Base-by-base conservation (phyloP, 2,888 invertebrate genomes). In the Lithodes maja region DNA sequence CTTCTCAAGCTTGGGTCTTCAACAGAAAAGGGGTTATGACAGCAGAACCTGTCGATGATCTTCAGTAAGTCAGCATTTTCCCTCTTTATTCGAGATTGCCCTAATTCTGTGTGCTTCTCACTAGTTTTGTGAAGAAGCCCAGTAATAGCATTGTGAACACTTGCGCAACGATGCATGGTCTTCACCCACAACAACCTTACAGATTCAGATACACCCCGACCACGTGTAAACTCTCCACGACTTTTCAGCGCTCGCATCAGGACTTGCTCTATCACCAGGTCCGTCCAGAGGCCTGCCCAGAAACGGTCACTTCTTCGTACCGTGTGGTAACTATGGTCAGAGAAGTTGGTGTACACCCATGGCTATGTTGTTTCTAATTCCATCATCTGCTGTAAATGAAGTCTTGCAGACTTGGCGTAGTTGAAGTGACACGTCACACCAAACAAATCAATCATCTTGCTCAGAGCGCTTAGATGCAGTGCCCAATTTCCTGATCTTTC, bases 251-350 rank as follows among this genome's bases (percentile, higher is more conserved):
- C n/a, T 33, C 78, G n/a, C 78, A 78, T 78, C 15, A 50, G 33
- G 49, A 17, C n/a, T 78, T 78, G 78, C 78, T 78, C 78, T 49
- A 78, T 78, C 49, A 78, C 53, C 78, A 78, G 33, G 49, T 78
- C 78, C 49, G 78, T 12, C 78, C 78, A 78, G 17, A n/a, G 49
- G 9, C 78, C 78, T 78, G 78, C 50, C 78, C 78, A 78, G 78
- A 5, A 78, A 3, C 78, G 53, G 49, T 50, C 49, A n/a, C 78
- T 78, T 50, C 78, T 3, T 15, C 74, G 74, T 15, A 74, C 74
- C 3, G 74, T 74, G n/a, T 74, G 74, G 17, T n/a, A 74, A 3
- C 74, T n/a, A n/a, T 74, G n/a, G 3, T 74, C 74, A 74, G 17
- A 7, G n/a, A 74, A 17, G 3, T n/a, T 15, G 7, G 7, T 15